Conservation (phyloP, 2,113 vertebrate genomes). For the Corythaeola cristata region DNA sequence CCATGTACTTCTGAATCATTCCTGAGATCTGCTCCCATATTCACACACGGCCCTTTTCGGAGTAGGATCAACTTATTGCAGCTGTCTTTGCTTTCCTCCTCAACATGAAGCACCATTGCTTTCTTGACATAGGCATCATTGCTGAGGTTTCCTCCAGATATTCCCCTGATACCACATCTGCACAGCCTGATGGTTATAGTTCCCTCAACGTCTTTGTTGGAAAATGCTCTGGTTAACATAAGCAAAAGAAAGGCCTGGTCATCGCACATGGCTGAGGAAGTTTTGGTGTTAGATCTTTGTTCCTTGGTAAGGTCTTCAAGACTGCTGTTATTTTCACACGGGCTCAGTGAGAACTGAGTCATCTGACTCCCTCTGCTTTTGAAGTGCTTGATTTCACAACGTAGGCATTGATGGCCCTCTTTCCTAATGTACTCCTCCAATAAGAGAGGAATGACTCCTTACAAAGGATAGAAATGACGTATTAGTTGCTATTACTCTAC, state of each 20-base stretch:
- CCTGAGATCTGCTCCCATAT: background rate
- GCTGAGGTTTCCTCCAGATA: background rate
- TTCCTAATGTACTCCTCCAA: background rate
- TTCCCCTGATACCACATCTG: background rate
- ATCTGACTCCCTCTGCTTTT: background rate
- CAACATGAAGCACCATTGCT: background rate
- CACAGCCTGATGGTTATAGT: background rate
- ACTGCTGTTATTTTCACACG: background rate
- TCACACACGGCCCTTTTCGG: background rate
- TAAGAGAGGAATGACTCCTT: background rate
- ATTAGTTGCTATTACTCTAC: background rate
- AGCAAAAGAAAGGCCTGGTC: background rate
- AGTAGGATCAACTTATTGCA: background rate
- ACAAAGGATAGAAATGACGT: background rate
- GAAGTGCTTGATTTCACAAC: background rate
- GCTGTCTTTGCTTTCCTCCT: background rate
- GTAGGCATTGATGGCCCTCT: background rate
- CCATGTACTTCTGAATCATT: background rate
- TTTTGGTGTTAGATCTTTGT: background rate
- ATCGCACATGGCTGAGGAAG: background rate
- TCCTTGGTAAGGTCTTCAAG: background rate
- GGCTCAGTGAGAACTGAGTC: background rate
- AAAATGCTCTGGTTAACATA: background rate
- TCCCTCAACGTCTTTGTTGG: background rate
- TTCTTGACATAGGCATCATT: background rate